Percentiles rank a stretch among this genome's conserved stretches.
Evolutionary conservation across 2,888 invertebrate genomes (phyloP).

Genomic region (Andrena praecox): DNA sequence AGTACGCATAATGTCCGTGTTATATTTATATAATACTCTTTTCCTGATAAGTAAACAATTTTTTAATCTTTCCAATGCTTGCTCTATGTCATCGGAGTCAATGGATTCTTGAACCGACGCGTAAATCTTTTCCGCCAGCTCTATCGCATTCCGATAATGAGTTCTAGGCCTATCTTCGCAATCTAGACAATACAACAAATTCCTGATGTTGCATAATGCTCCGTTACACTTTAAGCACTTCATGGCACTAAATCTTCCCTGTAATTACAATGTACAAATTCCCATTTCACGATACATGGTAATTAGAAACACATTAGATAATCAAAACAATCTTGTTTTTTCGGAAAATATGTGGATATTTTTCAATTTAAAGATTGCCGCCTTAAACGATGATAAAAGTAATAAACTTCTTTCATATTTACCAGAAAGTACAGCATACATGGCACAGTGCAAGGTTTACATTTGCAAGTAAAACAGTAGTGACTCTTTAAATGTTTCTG

Average conservation of each 20-base stretch:
- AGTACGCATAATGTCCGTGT: constrained; percentile 85
- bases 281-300: not conserved
- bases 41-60: constrained; percentile 85
- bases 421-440: constrained; percentile 77
- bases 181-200: constrained; percentile 78
- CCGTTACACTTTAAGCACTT: constrained; percentile 84
- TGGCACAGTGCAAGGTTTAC: constrained; percentile 88
- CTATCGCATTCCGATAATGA: constrained; percentile 76
- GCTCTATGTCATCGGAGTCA: constrained; percentile 74
- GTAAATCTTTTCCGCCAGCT: constrained; percentile 79
- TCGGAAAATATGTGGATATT: not conserved
- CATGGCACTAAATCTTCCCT: constrained; percentile 84
- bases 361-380: not conserved
- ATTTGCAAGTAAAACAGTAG: constrained; percentile 93
- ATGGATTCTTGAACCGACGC: constrained; percentile 68
- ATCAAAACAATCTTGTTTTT: not conserved
- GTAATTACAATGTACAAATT: constrained; percentile 1
- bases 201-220: constrained; percentile 66
- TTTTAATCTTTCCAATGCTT: constrained; percentile 84
- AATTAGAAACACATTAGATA: not conserved
- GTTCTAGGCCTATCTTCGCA: constrained; percentile 74
- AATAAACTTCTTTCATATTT: constrained; percentile 53
- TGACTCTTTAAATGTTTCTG: constrained; percentile 88
- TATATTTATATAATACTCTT: constrained; percentile 85
- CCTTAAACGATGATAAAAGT: not conserved